A percentile compares a stretch with the other conserved stretches of the same genome.
Evolutionary conservation across 2,113 vertebrate species (phyloP).

Genomic region (Hemiprocne comata): DNA sequence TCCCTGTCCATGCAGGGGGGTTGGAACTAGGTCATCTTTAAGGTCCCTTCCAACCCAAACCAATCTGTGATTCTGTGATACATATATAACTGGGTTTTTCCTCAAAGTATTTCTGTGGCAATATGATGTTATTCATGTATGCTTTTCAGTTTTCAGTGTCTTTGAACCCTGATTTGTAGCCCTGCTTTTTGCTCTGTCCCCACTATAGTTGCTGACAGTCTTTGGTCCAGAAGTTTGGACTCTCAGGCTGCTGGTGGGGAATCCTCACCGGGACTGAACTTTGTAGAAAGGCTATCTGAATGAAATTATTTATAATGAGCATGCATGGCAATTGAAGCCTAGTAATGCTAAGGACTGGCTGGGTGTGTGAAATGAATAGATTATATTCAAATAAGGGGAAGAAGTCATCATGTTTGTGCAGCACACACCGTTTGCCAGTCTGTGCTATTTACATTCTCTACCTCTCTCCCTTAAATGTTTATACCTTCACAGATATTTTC

Average conservation of each 20-base stretch:
- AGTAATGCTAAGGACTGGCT: neutral
- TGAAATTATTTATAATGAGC: slow-evolving; percentile 47
- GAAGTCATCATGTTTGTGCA: neutral
- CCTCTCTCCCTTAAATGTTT: slow-evolving; percentile 38
- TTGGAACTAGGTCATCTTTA: too few relatives aligned
- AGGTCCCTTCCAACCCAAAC: too few relatives aligned
- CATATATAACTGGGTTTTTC: neutral
- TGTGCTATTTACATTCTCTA: slow-evolving; percentile 9
- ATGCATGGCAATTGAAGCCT: neutral
- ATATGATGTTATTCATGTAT: neutral
- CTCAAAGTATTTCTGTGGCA: neutral
- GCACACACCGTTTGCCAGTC: neutral
- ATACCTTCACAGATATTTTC: slow-evolving; percentile 56
- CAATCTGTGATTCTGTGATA: too few relatives aligned
- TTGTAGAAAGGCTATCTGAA: neutral
- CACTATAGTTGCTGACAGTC: neutral
- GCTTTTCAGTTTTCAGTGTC: neutral
- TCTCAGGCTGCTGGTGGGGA: neutral
- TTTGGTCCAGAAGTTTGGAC: neutral
- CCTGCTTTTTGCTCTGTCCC: neutral
- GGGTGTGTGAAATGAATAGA: neutral
- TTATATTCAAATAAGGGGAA: neutral
- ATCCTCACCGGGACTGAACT: neutral
- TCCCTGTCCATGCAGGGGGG: too few relatives aligned
- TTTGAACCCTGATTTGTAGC: neutral